A percentile compares a stretch with the other conserved stretches of the same genome.
Conservation (phyloP, 1,140 invertebrate genomes). For the Formica exsecta region DNA sequence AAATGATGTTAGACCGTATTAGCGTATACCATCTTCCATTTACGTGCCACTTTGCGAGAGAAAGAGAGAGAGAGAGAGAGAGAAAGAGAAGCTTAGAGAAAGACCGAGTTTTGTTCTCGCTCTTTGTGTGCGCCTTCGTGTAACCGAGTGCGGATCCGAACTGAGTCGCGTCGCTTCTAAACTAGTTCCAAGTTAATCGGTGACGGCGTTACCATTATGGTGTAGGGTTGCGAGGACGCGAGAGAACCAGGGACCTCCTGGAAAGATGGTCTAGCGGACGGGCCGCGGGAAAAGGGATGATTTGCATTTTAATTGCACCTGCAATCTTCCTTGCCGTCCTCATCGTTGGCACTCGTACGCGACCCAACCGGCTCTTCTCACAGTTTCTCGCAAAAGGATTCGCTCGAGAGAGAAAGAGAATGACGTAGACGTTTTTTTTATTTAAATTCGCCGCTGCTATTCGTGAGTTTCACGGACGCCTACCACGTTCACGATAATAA, state of each 20-base stretch:
- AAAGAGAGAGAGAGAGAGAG: constrained; percentile 64
- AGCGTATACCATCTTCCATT: constrained; percentile 58
- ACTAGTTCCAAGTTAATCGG: constrained; percentile 82
- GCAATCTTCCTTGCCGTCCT: constrained; percentile 58
- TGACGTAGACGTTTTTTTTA: constrained; percentile 23
- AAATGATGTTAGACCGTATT: constrained; percentile 74
- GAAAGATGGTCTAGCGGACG: constrained; percentile 56
- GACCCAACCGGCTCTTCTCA: constrained; percentile 49
- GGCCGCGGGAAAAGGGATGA: constrained; percentile 79
- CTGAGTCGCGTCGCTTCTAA: constrained; percentile 71
- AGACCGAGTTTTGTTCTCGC: constrained; percentile 53
- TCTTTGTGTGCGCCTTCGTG: constrained; percentile 52
- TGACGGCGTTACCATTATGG: constrained; percentile 73
- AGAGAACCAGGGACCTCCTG: constrained; percentile 58
- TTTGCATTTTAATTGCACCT: constrained; percentile 83
- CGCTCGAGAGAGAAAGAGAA: not conserved
- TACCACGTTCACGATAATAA: constrained; percentile 21
- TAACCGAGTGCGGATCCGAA: constrained; percentile 46
- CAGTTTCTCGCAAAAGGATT: not conserved
- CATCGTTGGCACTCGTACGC: constrained; percentile 41
- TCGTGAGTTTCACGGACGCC: not conserved
- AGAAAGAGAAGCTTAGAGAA: constrained; percentile 62
- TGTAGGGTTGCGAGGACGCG: constrained; percentile 61
- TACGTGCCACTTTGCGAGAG: constrained; percentile 43
- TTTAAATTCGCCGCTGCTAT: constrained; percentile 25